A percentile compares a stretch with the other conserved stretches of the same genome.
These are phyloP conservation scores for Pyrgilauda ruficollis DNA, from an alignment of 2,113 vertebrate genomes.

Conservation along the genomic window DNA sequence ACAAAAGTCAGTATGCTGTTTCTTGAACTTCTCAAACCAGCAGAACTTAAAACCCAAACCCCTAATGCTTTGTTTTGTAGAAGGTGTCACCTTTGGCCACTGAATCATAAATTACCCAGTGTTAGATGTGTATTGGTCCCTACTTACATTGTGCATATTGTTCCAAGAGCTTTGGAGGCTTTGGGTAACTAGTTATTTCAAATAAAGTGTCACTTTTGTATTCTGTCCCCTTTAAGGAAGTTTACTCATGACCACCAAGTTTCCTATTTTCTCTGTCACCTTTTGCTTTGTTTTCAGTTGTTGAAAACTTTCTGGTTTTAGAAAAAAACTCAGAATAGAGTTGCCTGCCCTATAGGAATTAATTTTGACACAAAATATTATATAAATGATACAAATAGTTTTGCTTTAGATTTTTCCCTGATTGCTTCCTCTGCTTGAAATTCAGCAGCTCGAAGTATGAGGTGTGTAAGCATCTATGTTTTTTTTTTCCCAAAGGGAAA, in stretches of 20 bases:
- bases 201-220: background rate
- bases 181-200: background rate
- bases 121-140: background rate
- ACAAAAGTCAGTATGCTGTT: background rate
- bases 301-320: background rate
- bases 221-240: background rate
- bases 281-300: background rate
- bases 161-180: background rate
- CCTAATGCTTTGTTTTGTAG: background rate
- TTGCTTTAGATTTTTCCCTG: background rate
- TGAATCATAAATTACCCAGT: background rate
- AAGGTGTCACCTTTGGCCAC: background rate
- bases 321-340: background rate
- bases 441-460: background rate
- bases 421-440: background rate
- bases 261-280: background rate
- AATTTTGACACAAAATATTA: background rate
- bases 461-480: background rate
- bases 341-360: background rate
- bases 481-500: background rate
- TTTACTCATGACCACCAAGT: background rate
- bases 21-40: background rate
- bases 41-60: background rate
- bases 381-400: background rate
- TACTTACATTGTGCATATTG: background rate